Evolutionary conservation across 2,888 invertebrate genomes (phyloP).

Genomic region (Poecilus cupreus): DNA sequence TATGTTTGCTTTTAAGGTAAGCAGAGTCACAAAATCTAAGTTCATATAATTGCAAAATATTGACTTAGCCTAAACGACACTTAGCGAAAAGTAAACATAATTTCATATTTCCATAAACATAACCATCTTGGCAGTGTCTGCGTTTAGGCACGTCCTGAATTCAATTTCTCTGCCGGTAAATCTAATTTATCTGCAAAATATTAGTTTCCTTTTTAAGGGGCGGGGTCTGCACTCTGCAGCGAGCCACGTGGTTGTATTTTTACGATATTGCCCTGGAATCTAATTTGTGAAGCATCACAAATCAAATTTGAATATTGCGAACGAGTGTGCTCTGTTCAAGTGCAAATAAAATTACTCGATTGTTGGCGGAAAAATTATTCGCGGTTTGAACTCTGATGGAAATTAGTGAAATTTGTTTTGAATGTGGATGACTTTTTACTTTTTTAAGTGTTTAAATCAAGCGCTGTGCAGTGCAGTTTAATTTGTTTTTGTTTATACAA

Average conservation of each 20-base stretch:
- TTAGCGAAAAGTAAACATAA: not conserved
- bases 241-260: not conserved
- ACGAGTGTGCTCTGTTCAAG: not conserved
- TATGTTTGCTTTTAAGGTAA: too few relatives aligned
- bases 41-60: not conserved
- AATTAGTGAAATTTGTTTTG: too few relatives aligned
- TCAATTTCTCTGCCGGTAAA: not conserved
- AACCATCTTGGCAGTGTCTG: not conserved
- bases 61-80: not conserved
- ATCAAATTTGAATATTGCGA: not conserved
- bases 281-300: not conserved
- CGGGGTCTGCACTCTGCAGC: too few relatives aligned
- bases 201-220: conserved; percentile 9
- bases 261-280: not conserved
- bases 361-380: too few relatives aligned
- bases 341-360: not conserved
- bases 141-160: not conserved
- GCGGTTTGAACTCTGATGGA: too few relatives aligned
- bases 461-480: too few relatives aligned
- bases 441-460: too few relatives aligned
- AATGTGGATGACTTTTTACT: too few relatives aligned
- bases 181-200: not conserved
- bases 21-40: too few relatives aligned
- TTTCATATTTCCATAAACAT: conserved; percentile 3
- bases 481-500: too few relatives aligned